Percentiles rank a stretch among this genome's conserved stretches.
phyloP scores from a whole-genome alignment of 2,113 vertebrate species.

The Malurus melanocephalus region DNA sequence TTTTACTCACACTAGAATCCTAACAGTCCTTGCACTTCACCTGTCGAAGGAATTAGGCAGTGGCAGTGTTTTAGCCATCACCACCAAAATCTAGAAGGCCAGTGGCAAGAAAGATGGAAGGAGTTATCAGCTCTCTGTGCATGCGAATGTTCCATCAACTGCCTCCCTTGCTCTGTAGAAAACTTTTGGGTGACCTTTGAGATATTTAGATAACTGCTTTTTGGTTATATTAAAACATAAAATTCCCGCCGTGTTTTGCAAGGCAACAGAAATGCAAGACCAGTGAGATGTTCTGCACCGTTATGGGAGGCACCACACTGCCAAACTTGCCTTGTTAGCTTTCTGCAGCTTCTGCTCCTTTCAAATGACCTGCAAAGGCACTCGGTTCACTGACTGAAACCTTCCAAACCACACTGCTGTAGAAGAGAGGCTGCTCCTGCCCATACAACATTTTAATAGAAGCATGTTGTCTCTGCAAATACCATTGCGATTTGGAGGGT shows the following conservation, averaged over 20 bases:
- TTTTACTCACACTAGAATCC: not conserved
- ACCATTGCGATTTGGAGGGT: not conserved
- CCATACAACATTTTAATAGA: not conserved
- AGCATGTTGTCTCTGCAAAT: not conserved
- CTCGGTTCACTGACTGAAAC: not conserved
- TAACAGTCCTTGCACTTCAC: not conserved
- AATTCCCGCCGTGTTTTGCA: not conserved
- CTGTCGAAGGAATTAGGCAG: not conserved
- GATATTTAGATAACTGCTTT: not conserved
- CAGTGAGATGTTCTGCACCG: not conserved
- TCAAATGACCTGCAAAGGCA: not conserved
- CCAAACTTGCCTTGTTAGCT: not conserved
- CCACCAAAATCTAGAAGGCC: not conserved
- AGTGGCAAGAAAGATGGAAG: not conserved
- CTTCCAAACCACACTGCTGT: not conserved
- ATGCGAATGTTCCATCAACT: not conserved
- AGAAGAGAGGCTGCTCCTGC: not conserved
- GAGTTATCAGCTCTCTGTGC: not conserved
- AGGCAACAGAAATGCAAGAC: not conserved
- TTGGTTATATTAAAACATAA: not conserved
- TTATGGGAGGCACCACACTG: not conserved
- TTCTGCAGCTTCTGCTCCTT: not conserved
- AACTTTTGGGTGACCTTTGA: not conserved
- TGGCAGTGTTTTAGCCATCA: accelerated
- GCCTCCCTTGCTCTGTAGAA: not conserved